A percentile compares a stretch with the other conserved stretches of the same genome.
phyloP scores from a whole-genome alignment of 1,140 invertebrate species.

The Drosophila santomea region DNA sequence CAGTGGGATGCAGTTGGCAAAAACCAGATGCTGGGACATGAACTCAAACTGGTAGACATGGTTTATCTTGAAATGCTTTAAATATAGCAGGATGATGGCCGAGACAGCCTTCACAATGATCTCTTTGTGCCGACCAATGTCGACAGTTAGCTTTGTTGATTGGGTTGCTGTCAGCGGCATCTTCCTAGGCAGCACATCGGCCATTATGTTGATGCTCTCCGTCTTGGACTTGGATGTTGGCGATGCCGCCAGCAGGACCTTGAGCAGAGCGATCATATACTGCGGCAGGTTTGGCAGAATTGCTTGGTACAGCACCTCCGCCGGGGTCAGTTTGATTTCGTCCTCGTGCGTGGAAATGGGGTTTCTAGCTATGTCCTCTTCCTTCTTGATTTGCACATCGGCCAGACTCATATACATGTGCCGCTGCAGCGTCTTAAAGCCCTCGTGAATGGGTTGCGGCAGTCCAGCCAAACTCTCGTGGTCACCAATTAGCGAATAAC shows the following conservation, averaged over 20 bases:
- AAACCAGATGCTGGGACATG: slow-evolving; percentile 99
- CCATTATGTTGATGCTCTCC: slow-evolving; percentile 99
- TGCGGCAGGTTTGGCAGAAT: slow-evolving; percentile 97
- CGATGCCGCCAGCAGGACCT: slow-evolving; percentile 98
- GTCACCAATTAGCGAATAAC: slow-evolving; percentile 94
- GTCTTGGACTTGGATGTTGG: slow-evolving; percentile 99
- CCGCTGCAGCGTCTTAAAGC: slow-evolving; percentile 94
- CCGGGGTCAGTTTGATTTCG: slow-evolving; percentile 90
- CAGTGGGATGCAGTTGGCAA: slow-evolving; percentile 99
- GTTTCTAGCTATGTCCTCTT: slow-evolving; percentile 92
- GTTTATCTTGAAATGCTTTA: slow-evolving; percentile 99
- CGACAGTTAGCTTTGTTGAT: slow-evolving; percentile 97
- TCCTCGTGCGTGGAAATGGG: slow-evolving; percentile 91
- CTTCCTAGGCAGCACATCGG: slow-evolving; percentile 98
- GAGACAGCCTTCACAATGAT: slow-evolving; percentile 99
- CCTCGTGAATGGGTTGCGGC: slow-evolving; percentile 97
- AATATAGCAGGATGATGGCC: slow-evolving; percentile 94
- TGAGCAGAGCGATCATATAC: slow-evolving; percentile 98
- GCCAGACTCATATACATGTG: slow-evolving; percentile 94
- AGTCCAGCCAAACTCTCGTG: slow-evolving; percentile 95
- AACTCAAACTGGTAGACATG: slow-evolving; percentile 99
- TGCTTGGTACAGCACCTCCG: slow-evolving; percentile 95
- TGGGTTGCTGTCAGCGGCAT: slow-evolving; percentile 99
- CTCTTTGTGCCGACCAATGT: slow-evolving; percentile 99
- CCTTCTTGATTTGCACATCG: slow-evolving; percentile 93